A percentile compares a stretch with the other conserved stretches of the same genome.
Evolutionary conservation across 2,797 vertebrate species (phyloP).

Genomic region (Karalla daura): DNA sequence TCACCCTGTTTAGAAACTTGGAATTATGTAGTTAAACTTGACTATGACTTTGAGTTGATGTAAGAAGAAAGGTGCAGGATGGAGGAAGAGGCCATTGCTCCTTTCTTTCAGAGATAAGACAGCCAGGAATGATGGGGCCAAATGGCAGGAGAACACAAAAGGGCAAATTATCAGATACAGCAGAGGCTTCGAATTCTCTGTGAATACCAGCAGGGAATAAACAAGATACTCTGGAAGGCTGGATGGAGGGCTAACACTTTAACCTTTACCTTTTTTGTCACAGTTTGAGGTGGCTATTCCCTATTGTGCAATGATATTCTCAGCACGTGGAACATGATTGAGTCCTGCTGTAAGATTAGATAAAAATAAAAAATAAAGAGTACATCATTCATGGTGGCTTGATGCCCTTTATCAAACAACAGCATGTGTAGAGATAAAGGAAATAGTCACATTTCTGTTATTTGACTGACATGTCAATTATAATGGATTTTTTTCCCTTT

Average conservation of each 20-base stretch:
- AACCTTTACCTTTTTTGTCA: slow-evolving; percentile 68
- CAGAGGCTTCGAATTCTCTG: slow-evolving; percentile 69
- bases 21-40: slow-evolving; percentile 20
- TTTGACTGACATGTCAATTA: slow-evolving; percentile 26
- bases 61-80: slow-evolving; percentile 48
- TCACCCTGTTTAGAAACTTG: slow-evolving; percentile 13
- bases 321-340: slow-evolving; percentile 13
- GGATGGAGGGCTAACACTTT: slow-evolving; percentile 59
- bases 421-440: slow-evolving; percentile 5
- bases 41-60: slow-evolving; percentile 34
- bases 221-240: slow-evolving; percentile 64
- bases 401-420: slow-evolving; percentile 22
- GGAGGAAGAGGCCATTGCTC: slow-evolving; percentile 40
- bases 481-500: not conserved
- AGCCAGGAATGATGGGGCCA: slow-evolving; percentile 72
- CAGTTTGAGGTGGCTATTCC: slow-evolving; percentile 44
- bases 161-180: slow-evolving; percentile 77
- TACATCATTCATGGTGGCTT: slow-evolving; percentile 7
- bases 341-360: slow-evolving; percentile 26
- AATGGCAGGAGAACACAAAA: slow-evolving; percentile 69
- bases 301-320: slow-evolving; percentile 62
- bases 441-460: not conserved
- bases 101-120: slow-evolving; percentile 75
- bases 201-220: slow-evolving; percentile 74
- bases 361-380: slow-evolving; percentile 1